Evolutionary conservation across 2,113 vertebrate genomes (phyloP), one percentile per base, ranked within the genome.

Genomic region (Alosa alosa): DNA sequence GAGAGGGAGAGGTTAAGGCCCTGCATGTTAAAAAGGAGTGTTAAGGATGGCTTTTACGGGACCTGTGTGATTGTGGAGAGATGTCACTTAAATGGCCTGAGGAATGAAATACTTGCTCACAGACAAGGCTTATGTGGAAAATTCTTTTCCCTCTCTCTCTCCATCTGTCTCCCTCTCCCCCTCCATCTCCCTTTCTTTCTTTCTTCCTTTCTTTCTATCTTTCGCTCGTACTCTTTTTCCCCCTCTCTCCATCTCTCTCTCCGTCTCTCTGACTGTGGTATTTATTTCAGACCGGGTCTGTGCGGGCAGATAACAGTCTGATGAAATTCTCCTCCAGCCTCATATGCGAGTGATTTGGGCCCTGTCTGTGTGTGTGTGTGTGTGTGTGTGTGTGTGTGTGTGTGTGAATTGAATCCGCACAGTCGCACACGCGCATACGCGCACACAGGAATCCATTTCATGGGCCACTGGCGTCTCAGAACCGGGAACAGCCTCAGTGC

Each of bases 291-390:
- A 86, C 81, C 31, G 22, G 60, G 88, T 84, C 90, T 92, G 90
- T 81, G 47, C 25, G 84, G 75, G n/a, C 82, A 91, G 92, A 93
- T 94, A 93, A 89, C 91, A 87, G 89, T 87, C n/a, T 93, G 90
- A 94, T 92, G 89, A 90, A 92, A 93, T 91, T 91, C 90, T 86
- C 84, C 83, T 88, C 87, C 88, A 81, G 68, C 20, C 81, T 52
- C 75, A 84, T 84, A 86, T 86, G 85, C 50, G 82, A 87, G 84
- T 82, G 41, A 88, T 90, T 90, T 84, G 85, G 57, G 87, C 87
- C 87, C 75, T 31, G 83, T 60, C 81, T 81, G 57, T 85, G 50
- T 46, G 75, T 55, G 52, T 20, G 52, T 55, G 17, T 55, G 2
- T 55, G 52, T 36, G 22, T 64, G 82, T 47, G 81, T 82, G 44